phyloP scores from a whole-genome alignment of 1,140 invertebrate genomes.

The Nylanderia fulva region DNA sequence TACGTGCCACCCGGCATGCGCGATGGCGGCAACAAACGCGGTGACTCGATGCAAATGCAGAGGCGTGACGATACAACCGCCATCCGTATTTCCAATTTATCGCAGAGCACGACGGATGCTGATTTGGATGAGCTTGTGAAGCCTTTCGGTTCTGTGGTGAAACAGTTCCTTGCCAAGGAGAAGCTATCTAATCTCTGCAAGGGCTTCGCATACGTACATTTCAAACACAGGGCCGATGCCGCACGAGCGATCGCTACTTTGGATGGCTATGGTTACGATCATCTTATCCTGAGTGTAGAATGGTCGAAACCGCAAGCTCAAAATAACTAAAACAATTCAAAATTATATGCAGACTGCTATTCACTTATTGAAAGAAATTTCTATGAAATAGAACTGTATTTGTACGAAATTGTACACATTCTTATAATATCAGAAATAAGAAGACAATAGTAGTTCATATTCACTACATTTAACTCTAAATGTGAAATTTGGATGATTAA shows the following conservation, averaged over 20 bases:
- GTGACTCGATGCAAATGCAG: conserved; percentile 90
- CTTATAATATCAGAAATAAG: background rate
- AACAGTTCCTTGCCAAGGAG: conserved; percentile 96
- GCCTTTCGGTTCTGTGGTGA: conserved; percentile 94
- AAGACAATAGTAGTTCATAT: background rate
- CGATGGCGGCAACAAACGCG: conserved; percentile 91
- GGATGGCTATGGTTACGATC: conserved; percentile 98
- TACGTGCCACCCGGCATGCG: conserved; percentile 95
- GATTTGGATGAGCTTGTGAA: conserved; percentile 98
- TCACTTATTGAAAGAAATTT: background rate
- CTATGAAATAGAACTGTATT: background rate
- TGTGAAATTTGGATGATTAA: background rate
- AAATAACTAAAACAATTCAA: conserved; percentile 77
- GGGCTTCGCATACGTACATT: conserved; percentile 99
- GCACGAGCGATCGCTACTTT: conserved; percentile 95
- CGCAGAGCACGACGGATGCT: conserved; percentile 97
- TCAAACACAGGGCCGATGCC: conserved; percentile 95
- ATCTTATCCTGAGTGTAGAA: conserved; percentile 99
- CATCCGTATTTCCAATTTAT: conserved; percentile 98
- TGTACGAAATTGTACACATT: background rate
- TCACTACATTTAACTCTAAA: conserved; percentile 23
- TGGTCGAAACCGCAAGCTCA: conserved; percentile 96
- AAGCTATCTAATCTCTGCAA: conserved; percentile 93
- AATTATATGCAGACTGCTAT: background rate
- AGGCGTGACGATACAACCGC: conserved; percentile 94